Evolutionary conservation across 1,140 invertebrate species (phyloP).

Genomic region (Pygmarrhopalites habei): DNA sequence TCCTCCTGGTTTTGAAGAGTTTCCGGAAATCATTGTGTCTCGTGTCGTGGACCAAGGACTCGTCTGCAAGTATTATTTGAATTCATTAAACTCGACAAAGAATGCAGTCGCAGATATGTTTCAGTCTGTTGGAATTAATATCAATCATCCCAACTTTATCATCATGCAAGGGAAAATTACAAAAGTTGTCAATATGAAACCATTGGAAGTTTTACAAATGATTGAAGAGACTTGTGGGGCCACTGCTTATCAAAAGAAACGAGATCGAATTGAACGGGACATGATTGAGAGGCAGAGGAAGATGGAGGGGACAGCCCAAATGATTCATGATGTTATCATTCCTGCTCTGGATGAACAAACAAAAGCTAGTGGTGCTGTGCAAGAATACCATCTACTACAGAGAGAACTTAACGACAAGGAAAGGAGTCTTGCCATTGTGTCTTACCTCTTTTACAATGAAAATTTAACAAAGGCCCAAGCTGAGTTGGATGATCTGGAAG

Average conservation of each 20-base stretch:
- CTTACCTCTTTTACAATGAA: background rate
- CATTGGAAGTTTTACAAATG: conserved; percentile 94
- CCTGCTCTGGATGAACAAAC: background rate
- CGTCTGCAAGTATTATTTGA: conserved; percentile 37
- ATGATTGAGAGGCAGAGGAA: conserved; percentile 93
- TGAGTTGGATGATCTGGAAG: conserved; percentile 22
- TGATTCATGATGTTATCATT: conserved; percentile 46
- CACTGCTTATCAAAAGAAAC: conserved; percentile 92
- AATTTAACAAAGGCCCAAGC: background rate
- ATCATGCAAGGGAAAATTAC: conserved; percentile 99
- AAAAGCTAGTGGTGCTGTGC: background rate
- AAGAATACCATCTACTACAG: conserved; percentile 6
- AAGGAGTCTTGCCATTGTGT: background rate
- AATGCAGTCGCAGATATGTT: conserved; percentile 90
- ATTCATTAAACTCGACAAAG: conserved; percentile 47
- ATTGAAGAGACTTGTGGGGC: conserved; percentile 99
- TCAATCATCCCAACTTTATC: conserved; percentile 98
- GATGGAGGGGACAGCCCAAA: conserved; percentile 74
- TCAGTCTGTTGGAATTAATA: conserved; percentile 92
- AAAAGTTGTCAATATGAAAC: conserved; percentile 99
- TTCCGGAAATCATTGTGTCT: conserved; percentile 86
- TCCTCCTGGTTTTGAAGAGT: conserved; percentile 87
- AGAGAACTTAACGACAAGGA: conserved; percentile 9
- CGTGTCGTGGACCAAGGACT: conserved; percentile 60
- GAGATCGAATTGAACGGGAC: conserved; percentile 73